These are phyloP conservation scores for Tachuris rubrigastra DNA, from an alignment of 2,113 vertebrate genomes.

Conservation along the genomic window DNA sequence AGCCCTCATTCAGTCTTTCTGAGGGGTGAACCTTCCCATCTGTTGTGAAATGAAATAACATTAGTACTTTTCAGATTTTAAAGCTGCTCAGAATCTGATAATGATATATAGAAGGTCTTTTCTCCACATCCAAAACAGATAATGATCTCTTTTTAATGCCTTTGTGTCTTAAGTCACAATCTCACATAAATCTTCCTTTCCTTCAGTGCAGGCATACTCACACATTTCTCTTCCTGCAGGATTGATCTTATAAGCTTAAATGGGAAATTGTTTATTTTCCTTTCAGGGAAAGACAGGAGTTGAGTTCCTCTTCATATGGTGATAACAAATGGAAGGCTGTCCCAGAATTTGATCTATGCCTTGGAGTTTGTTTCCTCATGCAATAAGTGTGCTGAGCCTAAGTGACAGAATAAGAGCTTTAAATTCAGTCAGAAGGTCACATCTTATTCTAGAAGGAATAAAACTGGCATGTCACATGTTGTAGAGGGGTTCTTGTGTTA, in stretches of 20 bases:
- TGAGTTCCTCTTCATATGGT: neutral
- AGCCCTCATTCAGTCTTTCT: neutral
- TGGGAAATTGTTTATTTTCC: constrained; percentile 14
- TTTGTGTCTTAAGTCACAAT: neutral
- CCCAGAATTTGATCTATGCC: neutral
- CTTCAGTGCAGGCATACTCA: neutral
- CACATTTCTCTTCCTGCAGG: neutral
- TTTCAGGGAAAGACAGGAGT: neutral
- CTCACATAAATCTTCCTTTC: constrained; percentile 16
- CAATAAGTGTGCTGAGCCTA: neutral
- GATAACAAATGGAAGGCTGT: neutral
- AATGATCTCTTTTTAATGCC: constrained; percentile 17
- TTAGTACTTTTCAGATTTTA: neutral
- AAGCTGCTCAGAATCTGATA: constrained; percentile 7
- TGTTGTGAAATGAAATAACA: neutral
- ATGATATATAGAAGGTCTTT: neutral
- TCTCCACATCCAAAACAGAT: neutral
- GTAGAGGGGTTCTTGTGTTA: neutral
- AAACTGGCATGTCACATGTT: neutral
- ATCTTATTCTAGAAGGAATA: neutral
- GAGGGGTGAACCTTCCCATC: neutral
- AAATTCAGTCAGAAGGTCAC: neutral
- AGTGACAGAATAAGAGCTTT: neutral
- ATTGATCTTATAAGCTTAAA: neutral
- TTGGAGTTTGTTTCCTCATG: neutral